Conservation (phyloP, 2,113 vertebrate genomes). For the Sterrhoptilus dennistouni region DNA sequence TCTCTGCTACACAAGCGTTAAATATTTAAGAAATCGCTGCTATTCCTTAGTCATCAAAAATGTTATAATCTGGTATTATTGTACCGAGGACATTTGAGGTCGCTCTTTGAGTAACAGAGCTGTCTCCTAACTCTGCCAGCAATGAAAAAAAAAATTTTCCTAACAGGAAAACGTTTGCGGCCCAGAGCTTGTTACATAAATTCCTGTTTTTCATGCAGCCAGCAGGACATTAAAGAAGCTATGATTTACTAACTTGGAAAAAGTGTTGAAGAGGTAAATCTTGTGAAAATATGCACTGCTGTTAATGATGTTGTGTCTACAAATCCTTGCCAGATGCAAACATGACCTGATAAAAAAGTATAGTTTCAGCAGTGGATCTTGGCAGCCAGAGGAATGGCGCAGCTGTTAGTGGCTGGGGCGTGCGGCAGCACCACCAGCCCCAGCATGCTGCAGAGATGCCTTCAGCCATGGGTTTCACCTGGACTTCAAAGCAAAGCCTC, state of each 20-base stretch:
- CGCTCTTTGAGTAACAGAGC: slow-evolving; percentile 74
- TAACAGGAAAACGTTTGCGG: slow-evolving; percentile 82
- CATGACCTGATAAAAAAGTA: slow-evolving; percentile 42
- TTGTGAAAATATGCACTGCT: slow-evolving; percentile 62
- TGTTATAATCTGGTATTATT: slow-evolving; percentile 71
- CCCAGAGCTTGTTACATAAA: slow-evolving; percentile 78
- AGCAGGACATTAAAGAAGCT: slow-evolving; percentile 74
- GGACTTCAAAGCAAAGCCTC: background rate
- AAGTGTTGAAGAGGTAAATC: slow-evolving; percentile 64
- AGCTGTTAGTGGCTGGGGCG: background rate
- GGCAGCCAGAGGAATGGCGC: background rate
- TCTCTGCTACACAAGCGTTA: slow-evolving; percentile 33
- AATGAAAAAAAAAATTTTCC: slow-evolving; percentile 71
- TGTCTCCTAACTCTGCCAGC: slow-evolving; percentile 76
- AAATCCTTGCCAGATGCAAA: slow-evolving; percentile 46
- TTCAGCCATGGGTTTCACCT: background rate
- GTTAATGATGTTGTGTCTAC: slow-evolving; percentile 66
- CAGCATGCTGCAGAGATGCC: fast-evolving
- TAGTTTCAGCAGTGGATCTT: background rate
- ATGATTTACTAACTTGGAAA: slow-evolving; percentile 71
- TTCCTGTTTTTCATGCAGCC: slow-evolving; percentile 82
- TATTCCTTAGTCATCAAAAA: slow-evolving; percentile 77
- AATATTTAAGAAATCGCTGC: slow-evolving; percentile 58
- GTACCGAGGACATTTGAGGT: slow-evolving; percentile 80
- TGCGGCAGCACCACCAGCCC: fast-evolving